Base-by-base conservation (phyloP, 2,888 invertebrate species). In the Meghimatium bilineatum region DNA sequence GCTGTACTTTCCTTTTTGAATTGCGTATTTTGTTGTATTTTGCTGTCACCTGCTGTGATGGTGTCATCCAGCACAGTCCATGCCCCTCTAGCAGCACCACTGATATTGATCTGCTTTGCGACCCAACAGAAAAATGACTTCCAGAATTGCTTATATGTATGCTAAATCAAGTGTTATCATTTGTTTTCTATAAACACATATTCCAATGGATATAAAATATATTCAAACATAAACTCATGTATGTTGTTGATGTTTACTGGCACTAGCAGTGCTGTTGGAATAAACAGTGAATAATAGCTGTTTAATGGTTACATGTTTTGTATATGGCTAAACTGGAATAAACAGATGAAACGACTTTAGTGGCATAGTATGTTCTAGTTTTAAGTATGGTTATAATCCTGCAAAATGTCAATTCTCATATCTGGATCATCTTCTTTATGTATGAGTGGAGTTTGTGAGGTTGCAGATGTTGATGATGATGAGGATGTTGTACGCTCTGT, bases 381-480 rank as follows among this genome's bases (percentile, higher is more conserved):
- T 17, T 66, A 29, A 32, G 29, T 66, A 3, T 32, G 29, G 8
- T n/a, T 63, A 3, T 5, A 5, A 23, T 66, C 66, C 32, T 17
- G 32, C 32, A 66, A 32, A 0, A 66, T 17, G 29, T 66, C 66
- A 29, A 66, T 66, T 8, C 17, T 32, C 32, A 66, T 32, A 32
- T 66, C 29, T 32, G 66, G 14, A 10, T 66, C 49, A n/a, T 23
- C 38, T 23, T 66, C 66, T 38, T 78, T 78, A n/a, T 29, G 44
- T 23, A 29, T 32, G 1, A 82, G 69, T 12, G 77, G 77, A 6
- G 83, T 83, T 20, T 79, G 83, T 29, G 83, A 83, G 10, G 78
- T 83, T 29, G 83, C 83, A 23, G 83, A 83, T 17, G 38, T 36
- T 34, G 78, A 36, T 10, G 83, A 83, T 2, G 81, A 81, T 29